Evolutionary conservation across 1,140 invertebrate species (phyloP).

Genomic region (Olivierus martensii): DNA sequence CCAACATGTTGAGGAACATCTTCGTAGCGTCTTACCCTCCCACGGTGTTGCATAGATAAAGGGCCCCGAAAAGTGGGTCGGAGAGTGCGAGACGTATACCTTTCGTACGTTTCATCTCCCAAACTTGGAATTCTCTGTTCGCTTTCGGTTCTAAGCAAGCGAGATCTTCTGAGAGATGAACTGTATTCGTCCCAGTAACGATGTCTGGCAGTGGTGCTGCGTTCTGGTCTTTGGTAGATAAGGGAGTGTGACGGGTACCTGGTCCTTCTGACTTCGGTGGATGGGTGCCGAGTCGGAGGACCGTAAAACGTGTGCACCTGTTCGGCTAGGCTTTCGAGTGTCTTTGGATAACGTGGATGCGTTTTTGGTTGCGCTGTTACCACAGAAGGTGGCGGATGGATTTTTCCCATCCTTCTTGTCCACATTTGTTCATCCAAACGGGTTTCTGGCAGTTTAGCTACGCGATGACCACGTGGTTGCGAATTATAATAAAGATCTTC

Average conservation of each 20-base stretch:
- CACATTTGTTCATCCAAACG: background rate
- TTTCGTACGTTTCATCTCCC: slow-evolving; percentile 6
- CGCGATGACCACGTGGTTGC: slow-evolving; percentile 6
- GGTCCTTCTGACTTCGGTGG: background rate
- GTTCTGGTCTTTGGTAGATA: background rate
- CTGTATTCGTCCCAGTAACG: slow-evolving; percentile 51
- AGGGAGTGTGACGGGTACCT: background rate
- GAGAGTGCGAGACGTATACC: background rate
- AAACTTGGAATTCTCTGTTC: slow-evolving; percentile 25
- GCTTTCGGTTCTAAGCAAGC: slow-evolving; percentile 25
- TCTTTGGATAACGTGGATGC: slow-evolving; percentile 54
- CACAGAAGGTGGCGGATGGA: slow-evolving; percentile 15
- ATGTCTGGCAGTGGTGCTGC: slow-evolving; percentile 28
- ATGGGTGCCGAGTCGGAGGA: background rate
- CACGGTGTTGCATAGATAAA: slow-evolving; percentile 3
- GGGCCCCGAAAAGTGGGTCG: slow-evolving; percentile 4
- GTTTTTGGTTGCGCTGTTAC: slow-evolving; percentile 47
- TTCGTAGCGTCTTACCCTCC: slow-evolving; percentile 18
- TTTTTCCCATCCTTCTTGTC: background rate
- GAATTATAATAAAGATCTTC: slow-evolving; percentile 16
- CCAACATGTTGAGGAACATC: slow-evolving; percentile 13
- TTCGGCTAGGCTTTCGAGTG: slow-evolving; percentile 72
- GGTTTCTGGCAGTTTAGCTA: background rate
- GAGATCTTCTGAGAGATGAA: slow-evolving; percentile 9
- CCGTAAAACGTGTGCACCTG: slow-evolving; percentile 35